Conservation (phyloP, 2,797 vertebrate genomes). For the Bradypus variegatus region DNA sequence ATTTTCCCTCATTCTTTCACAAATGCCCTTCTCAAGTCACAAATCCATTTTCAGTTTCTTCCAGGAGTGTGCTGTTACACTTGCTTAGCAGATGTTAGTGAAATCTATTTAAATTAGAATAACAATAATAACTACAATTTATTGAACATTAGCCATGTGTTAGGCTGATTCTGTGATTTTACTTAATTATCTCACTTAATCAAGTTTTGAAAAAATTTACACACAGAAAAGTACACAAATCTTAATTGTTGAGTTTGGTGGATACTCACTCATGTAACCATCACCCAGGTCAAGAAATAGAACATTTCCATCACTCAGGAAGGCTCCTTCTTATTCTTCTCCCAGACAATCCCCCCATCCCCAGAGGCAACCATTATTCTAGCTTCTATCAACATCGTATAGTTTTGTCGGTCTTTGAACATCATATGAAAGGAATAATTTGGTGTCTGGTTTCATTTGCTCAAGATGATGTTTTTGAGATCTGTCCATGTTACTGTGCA, state of each 20-base stretch:
- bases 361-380: neutral
- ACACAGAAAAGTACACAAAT: conserved; percentile 1
- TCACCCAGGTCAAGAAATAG: neutral
- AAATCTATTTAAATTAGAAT: conserved; percentile 4
- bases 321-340: neutral
- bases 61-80: neutral
- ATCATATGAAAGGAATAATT: neutral
- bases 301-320: neutral
- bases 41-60: neutral
- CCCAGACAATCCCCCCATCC: neutral
- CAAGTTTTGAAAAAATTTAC: conserved; percentile 3
- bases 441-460: neutral
- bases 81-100: neutral
- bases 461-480: neutral
- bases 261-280: neutral
- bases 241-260: neutral
- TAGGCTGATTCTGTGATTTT: conserved; percentile 31
- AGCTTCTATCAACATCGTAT: neutral
- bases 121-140: conserved; percentile 6
- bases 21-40: neutral
- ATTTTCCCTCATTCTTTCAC: neutral
- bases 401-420: neutral
- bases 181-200: neutral
- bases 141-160: neutral
- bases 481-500: neutral